These are phyloP conservation scores for Candidula unifasciata DNA, from an alignment of 2,888 invertebrate species.

Conservation along the genomic window DNA sequence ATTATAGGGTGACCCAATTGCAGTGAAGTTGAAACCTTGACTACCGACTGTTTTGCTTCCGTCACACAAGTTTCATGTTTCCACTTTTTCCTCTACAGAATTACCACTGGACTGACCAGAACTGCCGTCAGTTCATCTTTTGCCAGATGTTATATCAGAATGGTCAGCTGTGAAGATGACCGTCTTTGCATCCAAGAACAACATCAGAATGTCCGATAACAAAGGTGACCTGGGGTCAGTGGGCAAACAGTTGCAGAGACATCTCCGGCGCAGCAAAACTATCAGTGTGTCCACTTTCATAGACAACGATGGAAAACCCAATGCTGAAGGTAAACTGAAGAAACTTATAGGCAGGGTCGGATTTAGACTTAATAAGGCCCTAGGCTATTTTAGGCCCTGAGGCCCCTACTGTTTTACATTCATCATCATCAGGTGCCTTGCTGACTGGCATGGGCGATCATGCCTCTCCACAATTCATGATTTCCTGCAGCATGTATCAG, in stretches of 20 bases:
- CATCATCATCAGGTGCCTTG: no score
- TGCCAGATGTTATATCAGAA: conserved; percentile 22
- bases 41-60: no score
- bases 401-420: no score
- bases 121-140: neutral
- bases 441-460: no score
- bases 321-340: conserved; percentile 31
- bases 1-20: no score
- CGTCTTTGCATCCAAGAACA: conserved; percentile 17
- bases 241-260: conserved; percentile 27
- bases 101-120: neutral
- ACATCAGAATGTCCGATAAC: conserved; percentile 46
- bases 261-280: conserved; percentile 47
- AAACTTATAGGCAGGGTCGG: no score
- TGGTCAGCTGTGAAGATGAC: conserved; percentile 40
- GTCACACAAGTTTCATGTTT: neutral
- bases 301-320: conserved; percentile 22
- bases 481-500: no score
- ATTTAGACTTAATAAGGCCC: no score
- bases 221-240: conserved; percentile 25
- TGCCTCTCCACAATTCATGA: no score
- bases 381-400: no score
- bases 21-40: no score
- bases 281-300: conserved; percentile 43
- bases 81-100: neutral